Evolutionary conservation across 2,113 vertebrate genomes (phyloP).

Genomic region (Plecturocebus donacophilus): DNA sequence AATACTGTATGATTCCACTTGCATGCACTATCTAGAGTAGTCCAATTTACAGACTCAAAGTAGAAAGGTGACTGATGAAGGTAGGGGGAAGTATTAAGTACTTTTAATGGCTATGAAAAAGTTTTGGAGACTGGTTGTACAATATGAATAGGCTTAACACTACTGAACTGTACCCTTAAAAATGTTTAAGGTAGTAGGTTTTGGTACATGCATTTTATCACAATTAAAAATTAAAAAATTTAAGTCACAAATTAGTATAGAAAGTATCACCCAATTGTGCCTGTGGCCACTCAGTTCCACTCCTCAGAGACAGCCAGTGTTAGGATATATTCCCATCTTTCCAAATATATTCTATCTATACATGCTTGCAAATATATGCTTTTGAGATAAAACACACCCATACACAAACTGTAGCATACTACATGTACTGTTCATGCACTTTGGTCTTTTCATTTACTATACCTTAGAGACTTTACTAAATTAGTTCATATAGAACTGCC

Average conservation of each 20-base stretch:
- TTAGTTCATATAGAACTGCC: background rate
- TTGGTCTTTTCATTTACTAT: background rate
- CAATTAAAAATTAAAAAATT: background rate
- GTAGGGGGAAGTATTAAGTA: background rate
- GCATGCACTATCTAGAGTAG: background rate
- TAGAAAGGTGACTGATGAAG: background rate
- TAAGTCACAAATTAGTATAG: background rate
- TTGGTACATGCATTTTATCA: background rate
- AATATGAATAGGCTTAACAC: background rate
- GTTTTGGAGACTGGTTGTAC: background rate
- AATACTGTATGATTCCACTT: background rate
- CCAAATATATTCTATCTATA: background rate
- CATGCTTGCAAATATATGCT: background rate
- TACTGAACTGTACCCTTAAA: background rate
- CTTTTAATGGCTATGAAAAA: background rate
- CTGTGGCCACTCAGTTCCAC: background rate
- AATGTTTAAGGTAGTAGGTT: background rate
- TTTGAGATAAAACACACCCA: background rate
- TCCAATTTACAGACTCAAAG: background rate
- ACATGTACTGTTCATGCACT: background rate
- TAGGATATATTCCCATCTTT: background rate
- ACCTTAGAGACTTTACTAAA: background rate
- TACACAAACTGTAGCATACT: background rate
- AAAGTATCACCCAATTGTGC: background rate
- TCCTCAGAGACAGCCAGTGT: background rate